phyloP scores from a whole-genome alignment of 2,797 vertebrate species.

The Argyrosomus regius region DNA sequence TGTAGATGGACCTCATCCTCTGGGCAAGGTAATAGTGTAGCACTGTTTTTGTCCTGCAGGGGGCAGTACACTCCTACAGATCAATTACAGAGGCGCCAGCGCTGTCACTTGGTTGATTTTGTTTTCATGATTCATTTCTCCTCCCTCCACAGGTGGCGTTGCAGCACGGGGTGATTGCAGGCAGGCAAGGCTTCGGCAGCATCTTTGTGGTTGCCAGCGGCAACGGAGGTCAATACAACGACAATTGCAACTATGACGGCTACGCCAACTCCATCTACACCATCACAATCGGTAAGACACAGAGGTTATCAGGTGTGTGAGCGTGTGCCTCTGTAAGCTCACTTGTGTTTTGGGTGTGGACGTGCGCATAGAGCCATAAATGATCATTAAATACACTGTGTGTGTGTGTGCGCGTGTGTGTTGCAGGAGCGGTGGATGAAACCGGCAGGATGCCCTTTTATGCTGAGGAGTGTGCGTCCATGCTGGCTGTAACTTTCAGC shows the following conservation, averaged over 20 bases:
- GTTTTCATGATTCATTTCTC: not conserved
- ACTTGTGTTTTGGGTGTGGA: not conserved
- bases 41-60: slow-evolving; percentile 65
- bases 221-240: slow-evolving; percentile 93
- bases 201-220: slow-evolving; percentile 98
- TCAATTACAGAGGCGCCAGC: not conserved
- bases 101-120: not conserved
- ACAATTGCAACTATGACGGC: slow-evolving; percentile 99
- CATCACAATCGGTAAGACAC: slow-evolving; percentile 91
- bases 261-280: slow-evolving; percentile 99
- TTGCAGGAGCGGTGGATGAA: slow-evolving; percentile 94
- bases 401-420: slow-evolving; percentile 31
- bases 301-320: not conserved
- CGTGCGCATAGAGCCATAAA: not conserved
- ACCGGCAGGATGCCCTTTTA: slow-evolving; percentile 95
- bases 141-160: slow-evolving; percentile 89
- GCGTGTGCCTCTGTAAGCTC: not conserved
- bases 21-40: slow-evolving; percentile 90
- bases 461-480: slow-evolving; percentile 95
- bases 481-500: slow-evolving; percentile 98
- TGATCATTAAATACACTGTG: not conserved
- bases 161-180: slow-evolving; percentile 95
- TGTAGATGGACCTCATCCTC: slow-evolving; percentile 96
- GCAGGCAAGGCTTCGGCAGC: slow-evolving; percentile 94
- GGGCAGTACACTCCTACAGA: slow-evolving; percentile 57